Conservation (phyloP, 1,140 invertebrate genomes). For the Atta cephalotes region DNA sequence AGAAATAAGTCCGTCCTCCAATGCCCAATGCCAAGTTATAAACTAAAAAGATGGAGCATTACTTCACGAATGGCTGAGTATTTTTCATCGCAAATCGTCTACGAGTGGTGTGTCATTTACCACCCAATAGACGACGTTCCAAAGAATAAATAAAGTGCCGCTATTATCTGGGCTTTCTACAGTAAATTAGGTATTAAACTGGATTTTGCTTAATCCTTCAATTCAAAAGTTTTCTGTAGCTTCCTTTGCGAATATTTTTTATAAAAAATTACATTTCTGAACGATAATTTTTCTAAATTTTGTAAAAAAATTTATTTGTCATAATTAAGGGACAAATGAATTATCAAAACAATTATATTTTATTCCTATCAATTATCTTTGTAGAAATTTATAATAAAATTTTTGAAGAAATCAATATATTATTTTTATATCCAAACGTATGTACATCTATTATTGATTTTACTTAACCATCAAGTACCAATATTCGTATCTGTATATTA, state of each 20-base stretch:
- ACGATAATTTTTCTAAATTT: not conserved
- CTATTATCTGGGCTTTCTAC: not conserved
- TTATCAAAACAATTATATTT: not conserved
- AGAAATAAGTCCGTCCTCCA: not conserved
- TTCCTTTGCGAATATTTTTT: not conserved
- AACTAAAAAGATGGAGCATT: slow-evolving; percentile 36
- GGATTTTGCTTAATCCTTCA: not conserved
- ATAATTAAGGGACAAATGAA: not conserved
- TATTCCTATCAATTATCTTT: not conserved
- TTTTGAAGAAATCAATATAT: not conserved
- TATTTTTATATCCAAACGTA: no score
- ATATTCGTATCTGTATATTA: no score
- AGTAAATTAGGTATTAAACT: slow-evolving; percentile 6
- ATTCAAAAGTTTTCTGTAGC: slow-evolving; percentile 16
- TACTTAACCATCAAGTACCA: no score
- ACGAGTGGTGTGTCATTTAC: slow-evolving; percentile 19
- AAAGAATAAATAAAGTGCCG: slow-evolving; percentile 14
- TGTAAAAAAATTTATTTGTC: not conserved
- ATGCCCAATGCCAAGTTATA: slow-evolving; percentile 4
- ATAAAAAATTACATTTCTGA: not conserved
- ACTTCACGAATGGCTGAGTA: not conserved
- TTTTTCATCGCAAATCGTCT: slow-evolving; percentile 44
- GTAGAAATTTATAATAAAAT: not conserved
- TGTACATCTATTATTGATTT: no score
- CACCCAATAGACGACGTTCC: slow-evolving; percentile 12